Evolutionary conservation across 2,113 vertebrate species (phyloP), one percentile per base, ranked within the genome.

Genomic region (Sarotherodon lohbergeri): DNA sequence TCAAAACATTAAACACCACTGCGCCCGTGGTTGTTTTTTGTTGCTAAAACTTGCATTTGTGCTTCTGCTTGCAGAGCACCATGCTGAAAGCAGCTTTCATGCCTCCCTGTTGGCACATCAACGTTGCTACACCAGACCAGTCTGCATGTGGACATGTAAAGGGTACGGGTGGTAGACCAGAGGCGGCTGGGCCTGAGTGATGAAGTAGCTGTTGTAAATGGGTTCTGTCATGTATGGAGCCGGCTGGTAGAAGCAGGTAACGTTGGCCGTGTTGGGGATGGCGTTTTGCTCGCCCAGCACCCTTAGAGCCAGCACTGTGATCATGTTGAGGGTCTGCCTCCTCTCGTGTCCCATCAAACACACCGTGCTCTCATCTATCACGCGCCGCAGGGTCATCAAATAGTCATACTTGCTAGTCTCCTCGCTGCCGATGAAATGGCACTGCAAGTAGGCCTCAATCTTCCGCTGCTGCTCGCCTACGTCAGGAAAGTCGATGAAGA

Each of bases 401-500:
- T 98, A 99, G 92, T 99, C 97, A 5, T 99, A 99, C 85, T 98
- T 99, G 96, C 95, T 98, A 2, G 97, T 96, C 95, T 98, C 98
- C 91, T 99, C 98, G 3, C 39, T 93, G 68, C 98, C 98, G 0
- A 97, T 97, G 93, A 98, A 99, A 89, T 99, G 98, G 93, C 98
- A 98, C 84, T 90, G 96, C 89, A 99, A 90, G 86, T 99, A 98
- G 2, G 98, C 98, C 94, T 99, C 98, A 13, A 99, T 98, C 94
- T 98, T 98, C 83, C 97, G 97, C 89, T 98, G 97, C 94, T 99
- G 98, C 93, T 99, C 97, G 4, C 93, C 93, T 43, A 99, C 96
- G 17, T 98, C 97, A 4, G 98, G 97, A 88, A 99, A 99, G 96
- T 99, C 98, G 46, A 99, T 99, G 95, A 99, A 99, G 95, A 99